Percentiles rank a stretch among this genome's conserved stretches.
Evolutionary conservation across 2,797 vertebrate genomes (phyloP).

Genomic region (Anguilla pacifica): DNA sequence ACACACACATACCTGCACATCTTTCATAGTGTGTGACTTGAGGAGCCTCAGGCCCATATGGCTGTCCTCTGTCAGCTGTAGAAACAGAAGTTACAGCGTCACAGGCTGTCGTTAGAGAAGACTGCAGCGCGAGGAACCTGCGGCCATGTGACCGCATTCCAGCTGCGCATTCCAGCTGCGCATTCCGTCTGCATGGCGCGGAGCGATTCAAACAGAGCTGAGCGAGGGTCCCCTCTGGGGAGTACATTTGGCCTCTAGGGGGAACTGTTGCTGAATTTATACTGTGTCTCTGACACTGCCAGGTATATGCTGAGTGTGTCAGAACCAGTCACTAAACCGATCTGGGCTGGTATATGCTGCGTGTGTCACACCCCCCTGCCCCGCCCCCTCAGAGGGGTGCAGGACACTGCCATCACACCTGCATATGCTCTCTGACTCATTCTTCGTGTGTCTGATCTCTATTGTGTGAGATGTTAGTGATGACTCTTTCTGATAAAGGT

Average conservation of each 20-base stretch:
- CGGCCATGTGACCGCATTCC: no score
- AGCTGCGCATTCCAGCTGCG: no score
- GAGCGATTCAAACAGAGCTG: no score
- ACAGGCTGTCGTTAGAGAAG: background rate
- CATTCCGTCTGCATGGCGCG: no score
- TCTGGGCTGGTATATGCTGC: background rate
- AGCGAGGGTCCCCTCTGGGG: background rate
- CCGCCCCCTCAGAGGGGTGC: background rate
- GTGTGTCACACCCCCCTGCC: background rate
- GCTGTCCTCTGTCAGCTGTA: conserved; percentile 62
- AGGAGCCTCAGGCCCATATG: conserved; percentile 65
- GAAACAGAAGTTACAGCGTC: conserved; percentile 18
- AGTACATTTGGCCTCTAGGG: background rate
- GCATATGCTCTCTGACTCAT: no score
- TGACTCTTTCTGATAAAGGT: no score
- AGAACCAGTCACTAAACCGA: no score
- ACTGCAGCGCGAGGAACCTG: background rate
- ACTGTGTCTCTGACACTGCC: background rate
- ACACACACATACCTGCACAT: conserved; percentile 58
- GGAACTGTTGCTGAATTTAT: background rate
- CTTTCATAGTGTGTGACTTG: conserved; percentile 55
- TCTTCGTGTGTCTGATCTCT: no score
- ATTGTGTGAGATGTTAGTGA: no score
- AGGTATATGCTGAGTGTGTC: no score
- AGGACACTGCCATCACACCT: background rate